Conservation (phyloP, 2,113 vertebrate species). For the Pseudorhombus dupliciocellatus region DNA sequence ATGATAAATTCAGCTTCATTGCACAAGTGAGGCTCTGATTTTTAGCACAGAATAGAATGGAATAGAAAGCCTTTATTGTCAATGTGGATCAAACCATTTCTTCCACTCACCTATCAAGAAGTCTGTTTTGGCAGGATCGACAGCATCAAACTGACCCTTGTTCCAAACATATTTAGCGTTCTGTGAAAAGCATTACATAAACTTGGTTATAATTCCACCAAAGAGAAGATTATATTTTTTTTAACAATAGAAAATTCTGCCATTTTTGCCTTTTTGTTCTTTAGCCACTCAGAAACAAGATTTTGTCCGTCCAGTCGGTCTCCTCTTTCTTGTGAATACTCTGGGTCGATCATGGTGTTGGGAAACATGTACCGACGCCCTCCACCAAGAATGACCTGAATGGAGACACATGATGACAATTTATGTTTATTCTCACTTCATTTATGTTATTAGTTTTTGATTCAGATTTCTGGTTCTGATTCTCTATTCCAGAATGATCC, state of each 20-base stretch:
- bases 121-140: conserved; percentile 73
- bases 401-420: conserved; percentile 1
- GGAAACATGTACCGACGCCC: conserved; percentile 84
- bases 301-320: conserved; percentile 69
- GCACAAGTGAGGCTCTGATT: too few relatives aligned
- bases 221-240: background rate
- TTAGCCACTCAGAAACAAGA: conserved; percentile 77
- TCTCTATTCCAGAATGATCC: background rate
- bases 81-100: background rate
- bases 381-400: conserved; percentile 85
- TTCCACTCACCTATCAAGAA: conserved; percentile 81
- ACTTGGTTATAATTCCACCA: background rate
- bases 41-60: background rate
- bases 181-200: conserved; percentile 47
- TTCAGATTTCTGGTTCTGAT: background rate
- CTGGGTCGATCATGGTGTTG: conserved; percentile 62
- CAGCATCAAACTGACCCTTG: conserved; percentile 70
- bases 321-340: conserved; percentile 63
- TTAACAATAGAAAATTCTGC: background rate
- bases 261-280: conserved; percentile 69
- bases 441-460: background rate
- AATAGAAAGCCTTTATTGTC: too few relatives aligned
- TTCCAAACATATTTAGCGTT: conserved; percentile 83
- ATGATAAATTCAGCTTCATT: too few relatives aligned
- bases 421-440: background rate